Base-by-base conservation (phyloP, 2,113 vertebrate species). In the Ammodytes dubius region DNA sequence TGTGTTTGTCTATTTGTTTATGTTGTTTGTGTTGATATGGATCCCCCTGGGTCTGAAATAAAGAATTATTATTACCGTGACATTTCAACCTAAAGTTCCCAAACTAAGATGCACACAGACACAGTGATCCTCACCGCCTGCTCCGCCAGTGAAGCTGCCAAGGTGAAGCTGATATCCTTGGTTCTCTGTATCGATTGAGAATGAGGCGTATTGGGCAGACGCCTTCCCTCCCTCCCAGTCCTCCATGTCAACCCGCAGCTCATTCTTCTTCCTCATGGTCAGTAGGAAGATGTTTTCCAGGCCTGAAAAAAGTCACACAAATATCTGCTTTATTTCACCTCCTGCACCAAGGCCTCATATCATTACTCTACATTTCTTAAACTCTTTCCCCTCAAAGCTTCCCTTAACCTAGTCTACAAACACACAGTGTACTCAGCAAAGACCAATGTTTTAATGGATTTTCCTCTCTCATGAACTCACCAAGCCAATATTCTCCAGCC, bases 271-370 rank as follows among this genome's bases (percentile, higher is more conserved):
- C 74, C 93, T 95, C 68, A 93, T 66, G 0, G 92, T 93, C 58
- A 96, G 87, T 42, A 92, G 91, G 54, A 95, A 82, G 60, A 96
- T 88, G 79, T 95, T 95, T 49, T 96, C 91, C 72, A 96, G 90
- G 7, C 96, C 95, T 95, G 59, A 54, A 27, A 77, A 68, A 77
- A 68, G 19, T 66, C 4, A 15, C 58, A 67, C 2, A 46, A 49
- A 60, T 3, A 43, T 45, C 42, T 17, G 56, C 53, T 63, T 79
- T n/a, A 68, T 60, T 63, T 68, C 11, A 65, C 66, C 52, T 4
- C 4, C 3, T 45, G 5, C n/a, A 47, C 45, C 19, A 27, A 39
- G 9, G 13, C 35, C 46, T 45, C 13, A 1, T 8, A 35, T 37
- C 27, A 12, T 27, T 42, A 19, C 27, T 75, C 14, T 7, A 39